Percentiles rank a stretch among this genome's conserved stretches.
Evolutionary conservation across 2,113 vertebrate species (phyloP).

Genomic region (Rana temporaria): DNA sequence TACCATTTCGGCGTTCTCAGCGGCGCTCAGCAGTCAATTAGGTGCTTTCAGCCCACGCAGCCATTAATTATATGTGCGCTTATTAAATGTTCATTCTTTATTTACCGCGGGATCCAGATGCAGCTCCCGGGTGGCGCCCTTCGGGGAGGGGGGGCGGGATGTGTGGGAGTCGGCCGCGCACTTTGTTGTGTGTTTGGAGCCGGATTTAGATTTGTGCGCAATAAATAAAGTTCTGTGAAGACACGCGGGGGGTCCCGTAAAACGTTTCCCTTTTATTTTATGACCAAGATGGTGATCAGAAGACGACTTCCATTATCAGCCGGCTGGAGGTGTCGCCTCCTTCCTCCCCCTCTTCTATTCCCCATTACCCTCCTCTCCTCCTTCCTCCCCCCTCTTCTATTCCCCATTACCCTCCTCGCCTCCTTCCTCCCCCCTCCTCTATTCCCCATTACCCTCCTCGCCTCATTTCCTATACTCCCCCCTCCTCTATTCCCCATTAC

Average conservation of each 20-base stretch:
- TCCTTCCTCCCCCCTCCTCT: too few species aligned
- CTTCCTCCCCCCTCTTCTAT: neutral
- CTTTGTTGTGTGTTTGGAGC: neutral
- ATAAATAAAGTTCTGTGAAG: neutral
- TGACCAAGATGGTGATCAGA: neutral
- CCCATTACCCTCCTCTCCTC: neutral
- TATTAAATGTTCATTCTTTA: slow-evolving; percentile 21
- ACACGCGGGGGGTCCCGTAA: neutral
- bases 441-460: too few species aligned
- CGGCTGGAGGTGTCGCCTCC: too few species aligned
- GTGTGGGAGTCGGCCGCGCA: too few species aligned
- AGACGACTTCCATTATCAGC: too few species aligned
- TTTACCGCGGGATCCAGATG: neutral
- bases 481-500: neutral
- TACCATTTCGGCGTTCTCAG: too few species aligned
- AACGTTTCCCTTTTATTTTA: neutral
- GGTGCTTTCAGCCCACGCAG: neutral
- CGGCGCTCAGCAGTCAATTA: neutral
- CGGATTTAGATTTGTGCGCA: neutral
- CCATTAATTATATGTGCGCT: slow-evolving; percentile 21
- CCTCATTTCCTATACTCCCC: too few species aligned
- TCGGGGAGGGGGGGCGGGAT: neutral
- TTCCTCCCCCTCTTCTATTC: too few species aligned
- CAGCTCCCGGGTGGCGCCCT: neutral
- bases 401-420: neutral